Evolutionary conservation across 2,113 vertebrate species (phyloP), one percentile per base, ranked within the genome.

Genomic region (Phrynosoma blainvillii): DNA sequence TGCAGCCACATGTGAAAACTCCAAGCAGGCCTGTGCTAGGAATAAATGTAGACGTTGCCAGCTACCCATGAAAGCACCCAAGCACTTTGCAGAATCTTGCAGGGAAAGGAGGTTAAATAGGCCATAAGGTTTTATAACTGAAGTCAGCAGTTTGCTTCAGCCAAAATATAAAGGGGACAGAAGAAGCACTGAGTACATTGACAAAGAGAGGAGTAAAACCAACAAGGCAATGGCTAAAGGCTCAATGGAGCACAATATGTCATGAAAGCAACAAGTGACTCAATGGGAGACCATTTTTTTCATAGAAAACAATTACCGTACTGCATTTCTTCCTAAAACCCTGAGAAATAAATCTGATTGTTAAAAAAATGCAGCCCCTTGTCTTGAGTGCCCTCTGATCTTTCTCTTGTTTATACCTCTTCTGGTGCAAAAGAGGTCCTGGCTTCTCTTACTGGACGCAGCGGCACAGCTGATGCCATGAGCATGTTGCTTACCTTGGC

Each of bases 401-500:
- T 32, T 59, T n/a, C 10, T 52, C 42, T 36, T 18, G 27, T 56
- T 18, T 18, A n/a, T 13, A 0, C 25, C 42, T 2, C 36, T 1
- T 47, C 47, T 47, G 47, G 4, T 47, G 47, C 47, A 47, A 47
- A 47, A 47, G 47, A 47, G 42, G 47, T 47, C 47, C 47, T 47
- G 47, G 47, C 3, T 47, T 47, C 47, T 47, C 47, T 47, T 47
- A 47, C 54, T 10, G 27, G 65, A 5, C 20, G 2, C 27, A 32
- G 74, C 0, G 25, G 62, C 42, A 10, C 6, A 14, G 30, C 13
- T 9, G 4, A 71, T 10, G 2, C 13, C 42, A 3, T 8, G 1
- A 20, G 0, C 6, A 25, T 5, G 3, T 2, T 40, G 81, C 95
- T 75, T 89, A 98, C 98, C 98, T 98, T 98, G 84, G 98, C 97